phyloP scores from a whole-genome alignment of 92 coral and sea anemone genomes.

The Hydrozoanthus gracilis region DNA sequence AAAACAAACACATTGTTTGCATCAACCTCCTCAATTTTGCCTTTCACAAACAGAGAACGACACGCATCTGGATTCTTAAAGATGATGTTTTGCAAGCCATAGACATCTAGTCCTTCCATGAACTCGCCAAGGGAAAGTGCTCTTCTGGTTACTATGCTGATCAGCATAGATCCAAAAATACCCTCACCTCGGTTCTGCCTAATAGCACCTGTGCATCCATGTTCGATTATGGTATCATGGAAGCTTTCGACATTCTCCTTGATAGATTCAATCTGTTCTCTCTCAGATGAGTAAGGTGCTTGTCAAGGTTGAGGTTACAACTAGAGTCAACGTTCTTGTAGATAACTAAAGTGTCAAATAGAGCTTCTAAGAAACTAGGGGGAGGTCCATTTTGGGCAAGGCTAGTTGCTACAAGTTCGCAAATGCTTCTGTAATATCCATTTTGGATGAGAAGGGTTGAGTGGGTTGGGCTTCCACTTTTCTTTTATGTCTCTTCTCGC shows the following conservation, averaged over 20 bases:
- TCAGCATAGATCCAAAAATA: conserved; percentile 44
- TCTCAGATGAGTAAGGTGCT: conserved; percentile 46
- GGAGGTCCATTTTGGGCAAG: conserved; percentile 56
- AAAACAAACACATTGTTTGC: conserved; percentile 52
- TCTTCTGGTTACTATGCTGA: conserved; percentile 54
- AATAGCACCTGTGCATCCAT: conserved; percentile 52
- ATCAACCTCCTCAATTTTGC: conserved; percentile 28
- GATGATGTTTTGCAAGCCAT: conserved; percentile 33
- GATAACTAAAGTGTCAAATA: conserved; percentile 41
- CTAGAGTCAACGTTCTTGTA: conserved; percentile 24
- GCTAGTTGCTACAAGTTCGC: conserved; percentile 52
- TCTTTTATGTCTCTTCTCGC: too few relatives aligned
- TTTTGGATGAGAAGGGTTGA: conserved; percentile 46
- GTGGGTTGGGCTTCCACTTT: too few relatives aligned
- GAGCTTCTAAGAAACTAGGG: conserved; percentile 44
- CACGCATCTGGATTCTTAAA: conserved; percentile 38
- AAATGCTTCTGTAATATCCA: conserved; percentile 43
- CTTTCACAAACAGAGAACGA: conserved; percentile 37
- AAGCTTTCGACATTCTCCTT: conserved; percentile 22
- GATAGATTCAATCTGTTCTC: conserved; percentile 32
- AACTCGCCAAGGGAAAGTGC: too few relatives aligned
- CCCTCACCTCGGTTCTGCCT: conserved; percentile 34
- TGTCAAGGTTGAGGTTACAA: conserved; percentile 5
- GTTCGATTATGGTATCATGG: conserved; percentile 47
- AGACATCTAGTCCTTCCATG: conserved; percentile 42